Evolutionary conservation across 2,113 vertebrate species (phyloP).

Genomic region (Hemibagrus wyckioides): DNA sequence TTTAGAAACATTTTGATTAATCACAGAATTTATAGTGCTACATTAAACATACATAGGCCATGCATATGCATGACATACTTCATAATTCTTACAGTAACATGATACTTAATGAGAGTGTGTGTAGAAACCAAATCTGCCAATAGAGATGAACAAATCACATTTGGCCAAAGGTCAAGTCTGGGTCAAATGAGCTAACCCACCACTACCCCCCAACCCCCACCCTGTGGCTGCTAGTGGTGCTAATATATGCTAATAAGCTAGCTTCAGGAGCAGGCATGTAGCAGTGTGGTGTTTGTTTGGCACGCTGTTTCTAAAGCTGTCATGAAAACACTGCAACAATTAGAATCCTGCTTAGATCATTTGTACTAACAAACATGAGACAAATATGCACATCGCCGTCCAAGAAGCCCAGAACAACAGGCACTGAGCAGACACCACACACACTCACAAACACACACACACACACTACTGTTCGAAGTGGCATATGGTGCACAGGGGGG

Average conservation of each 20-base stretch:
- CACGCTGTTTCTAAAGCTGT: not conserved
- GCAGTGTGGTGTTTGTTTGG: not conserved
- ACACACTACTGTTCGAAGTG: conserved; percentile 19
- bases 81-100: not conserved
- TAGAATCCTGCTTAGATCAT: conserved; percentile 24
- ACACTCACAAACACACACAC: conserved; percentile 26
- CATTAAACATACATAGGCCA: no score
- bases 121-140: not conserved
- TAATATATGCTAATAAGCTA: not conserved
- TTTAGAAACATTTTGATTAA: no score
- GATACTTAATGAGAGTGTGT: not conserved
- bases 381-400: conserved; percentile 30
- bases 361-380: conserved; percentile 42
- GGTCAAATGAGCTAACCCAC: no score
- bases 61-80: no score
- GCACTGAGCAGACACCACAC: conserved; percentile 16
- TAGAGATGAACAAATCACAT: not conserved
- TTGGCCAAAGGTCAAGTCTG: not conserved
- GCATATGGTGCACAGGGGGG: conserved; percentile 53
- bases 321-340: conserved; percentile 20
- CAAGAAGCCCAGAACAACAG: conserved; percentile 27
- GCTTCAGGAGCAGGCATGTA: no score
- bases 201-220: no score
- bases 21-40: not conserved
- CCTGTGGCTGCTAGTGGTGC: not conserved